These are phyloP conservation scores for Cheilinus undulatus DNA, from an alignment of 2,113 vertebrate species.

Conservation along the genomic window DNA sequence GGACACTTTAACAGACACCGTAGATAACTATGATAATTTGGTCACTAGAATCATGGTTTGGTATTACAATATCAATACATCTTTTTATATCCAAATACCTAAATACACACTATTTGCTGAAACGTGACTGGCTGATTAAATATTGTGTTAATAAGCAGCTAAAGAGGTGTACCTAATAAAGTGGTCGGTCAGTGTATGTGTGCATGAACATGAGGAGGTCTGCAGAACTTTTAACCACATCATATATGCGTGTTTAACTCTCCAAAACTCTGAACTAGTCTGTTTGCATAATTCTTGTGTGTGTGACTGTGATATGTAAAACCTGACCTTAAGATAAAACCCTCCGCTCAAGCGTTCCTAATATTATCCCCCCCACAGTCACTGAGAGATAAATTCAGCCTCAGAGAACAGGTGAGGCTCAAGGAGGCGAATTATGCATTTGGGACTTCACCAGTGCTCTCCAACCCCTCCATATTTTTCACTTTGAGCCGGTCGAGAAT, in stretches of 20 bases:
- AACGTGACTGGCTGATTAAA: too few species aligned
- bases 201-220: neutral
- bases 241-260: slow-evolving; percentile 20
- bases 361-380: slow-evolving; percentile 50
- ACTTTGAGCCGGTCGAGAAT: slow-evolving; percentile 5
- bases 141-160: too few species aligned
- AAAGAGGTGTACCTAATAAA: too few species aligned
- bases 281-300: slow-evolving; percentile 31
- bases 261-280: slow-evolving; percentile 19
- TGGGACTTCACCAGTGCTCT: slow-evolving; percentile 46
- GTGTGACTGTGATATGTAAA: slow-evolving; percentile 70
- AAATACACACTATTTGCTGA: too few species aligned
- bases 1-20: too few species aligned
- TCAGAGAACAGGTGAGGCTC: slow-evolving; percentile 65
- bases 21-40: too few species aligned
- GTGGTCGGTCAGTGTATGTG: neutral
- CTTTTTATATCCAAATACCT: too few species aligned
- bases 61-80: too few species aligned
- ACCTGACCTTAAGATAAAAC: slow-evolving; percentile 78
- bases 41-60: too few species aligned
- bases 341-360: slow-evolving; percentile 56
- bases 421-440: slow-evolving; percentile 52
- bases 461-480: slow-evolving; percentile 32
- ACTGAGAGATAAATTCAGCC: slow-evolving; percentile 63
- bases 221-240: slow-evolving; percentile 8